Conservation (phyloP, 2,888 invertebrate genomes). For the Epirrita christyi region DNA sequence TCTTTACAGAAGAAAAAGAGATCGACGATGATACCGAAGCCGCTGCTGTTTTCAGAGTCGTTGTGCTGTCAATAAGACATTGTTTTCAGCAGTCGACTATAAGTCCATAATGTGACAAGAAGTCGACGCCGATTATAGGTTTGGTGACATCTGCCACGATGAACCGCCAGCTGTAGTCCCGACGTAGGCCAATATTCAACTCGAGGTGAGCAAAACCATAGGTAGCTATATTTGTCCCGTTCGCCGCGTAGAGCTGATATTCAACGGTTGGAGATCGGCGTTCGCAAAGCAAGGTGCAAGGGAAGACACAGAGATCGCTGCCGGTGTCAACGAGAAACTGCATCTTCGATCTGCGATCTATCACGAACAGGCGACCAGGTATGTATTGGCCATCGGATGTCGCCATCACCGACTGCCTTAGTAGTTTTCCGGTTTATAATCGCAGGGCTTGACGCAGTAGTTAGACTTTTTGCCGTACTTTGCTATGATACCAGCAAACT, state of each 20-base stretch:
- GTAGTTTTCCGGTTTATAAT: constrained; percentile 29
- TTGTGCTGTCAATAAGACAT: neutral
- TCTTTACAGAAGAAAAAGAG: constrained; percentile 6
- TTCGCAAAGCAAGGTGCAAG: neutral
- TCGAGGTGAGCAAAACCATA: neutral
- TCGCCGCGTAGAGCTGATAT: neutral
- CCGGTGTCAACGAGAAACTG: constrained; percentile 38
- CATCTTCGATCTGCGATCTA: constrained; percentile 25
- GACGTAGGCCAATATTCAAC: neutral
- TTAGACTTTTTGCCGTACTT: constrained; percentile 17
- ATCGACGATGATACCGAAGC: constrained; percentile 1
- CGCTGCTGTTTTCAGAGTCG: neutral
- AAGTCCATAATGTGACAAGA: constrained; percentile 1
- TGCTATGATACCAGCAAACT: constrained; percentile 39
- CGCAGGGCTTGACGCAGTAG: constrained; percentile 32
- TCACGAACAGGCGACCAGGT: constrained; percentile 38
- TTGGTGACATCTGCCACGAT: constrained; percentile 3
- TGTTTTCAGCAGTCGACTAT: neutral
- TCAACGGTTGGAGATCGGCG: neutral
- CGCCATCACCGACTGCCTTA: constrained; percentile 33
- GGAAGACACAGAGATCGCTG: constrained; percentile 35
- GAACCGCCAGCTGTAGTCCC: neutral
- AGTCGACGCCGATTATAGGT: constrained; percentile 1
- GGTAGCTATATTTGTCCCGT: neutral
- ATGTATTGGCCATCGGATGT: constrained; percentile 28